phyloP scores from a whole-genome alignment of 2,888 invertebrate genomes.

The Scaptomyza parva region DNA sequence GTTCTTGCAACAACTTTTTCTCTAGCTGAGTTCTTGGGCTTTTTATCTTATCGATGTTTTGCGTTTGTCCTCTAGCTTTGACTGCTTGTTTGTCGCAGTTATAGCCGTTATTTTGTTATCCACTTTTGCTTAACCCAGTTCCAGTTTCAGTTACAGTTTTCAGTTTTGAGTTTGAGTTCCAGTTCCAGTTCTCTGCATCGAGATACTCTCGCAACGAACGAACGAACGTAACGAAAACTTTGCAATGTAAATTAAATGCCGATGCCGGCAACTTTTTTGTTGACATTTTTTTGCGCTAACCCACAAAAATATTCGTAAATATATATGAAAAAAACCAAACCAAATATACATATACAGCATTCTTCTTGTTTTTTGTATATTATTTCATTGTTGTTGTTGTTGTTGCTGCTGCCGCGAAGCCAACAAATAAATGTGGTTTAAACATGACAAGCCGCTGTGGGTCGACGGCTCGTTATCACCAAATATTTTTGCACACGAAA shows the following conservation, averaged over 20 bases:
- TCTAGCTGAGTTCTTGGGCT: conserved; percentile 12
- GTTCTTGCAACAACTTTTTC: conserved; percentile 46
- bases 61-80: conserved; percentile 27
- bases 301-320: conserved; percentile 29
- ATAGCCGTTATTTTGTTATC: conserved; percentile 41
- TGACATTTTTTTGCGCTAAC: conserved; percentile 45
- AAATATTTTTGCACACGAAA: conserved; percentile 80
- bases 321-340: conserved; percentile 9
- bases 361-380: conserved; percentile 76
- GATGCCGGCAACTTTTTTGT: conserved; percentile 69
- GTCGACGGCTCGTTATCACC: conserved; percentile 75
- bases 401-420: conserved; percentile 54
- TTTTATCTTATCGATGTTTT: conserved; percentile 61
- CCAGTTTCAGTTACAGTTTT: conserved; percentile 38
- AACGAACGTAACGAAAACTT: conserved; percentile 65
- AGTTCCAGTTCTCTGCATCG: conserved; percentile 54
- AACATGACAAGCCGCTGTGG: conserved; percentile 75
- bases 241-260: conserved; percentile 79
- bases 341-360: conserved; percentile 24
- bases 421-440: conserved; percentile 78
- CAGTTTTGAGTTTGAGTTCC: conserved; percentile 33
- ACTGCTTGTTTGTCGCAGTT: conserved; percentile 27
- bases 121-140: conserved; percentile 67
- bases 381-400: conserved; percentile 61
- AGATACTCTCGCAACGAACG: conserved; percentile 53